These are phyloP conservation scores for Monopterus albus DNA, from an alignment of 2,113 vertebrate species.

Conservation along the genomic window DNA sequence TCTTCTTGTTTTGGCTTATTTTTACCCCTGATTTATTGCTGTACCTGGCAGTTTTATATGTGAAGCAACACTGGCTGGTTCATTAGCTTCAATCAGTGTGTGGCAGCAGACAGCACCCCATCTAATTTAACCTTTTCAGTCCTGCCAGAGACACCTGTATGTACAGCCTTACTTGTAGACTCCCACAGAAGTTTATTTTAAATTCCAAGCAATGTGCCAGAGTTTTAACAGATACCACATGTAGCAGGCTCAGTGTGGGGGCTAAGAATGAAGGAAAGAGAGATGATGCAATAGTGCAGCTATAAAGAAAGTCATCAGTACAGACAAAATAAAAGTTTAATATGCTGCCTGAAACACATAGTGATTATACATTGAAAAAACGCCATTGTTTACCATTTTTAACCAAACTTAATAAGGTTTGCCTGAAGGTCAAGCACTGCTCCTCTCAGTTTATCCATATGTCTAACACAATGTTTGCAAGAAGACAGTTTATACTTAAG, in stretches of 20 bases:
- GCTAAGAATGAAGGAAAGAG: neutral
- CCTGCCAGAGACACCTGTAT: neutral
- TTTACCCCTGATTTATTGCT: conserved; percentile 28
- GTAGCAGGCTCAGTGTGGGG: neutral
- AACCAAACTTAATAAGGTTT: too few species aligned
- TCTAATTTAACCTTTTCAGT: neutral
- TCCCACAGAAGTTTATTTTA: neutral
- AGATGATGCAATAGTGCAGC: neutral
- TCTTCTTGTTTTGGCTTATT: conserved; percentile 14
- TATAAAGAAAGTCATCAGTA: too few species aligned
- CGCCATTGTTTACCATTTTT: too few species aligned
- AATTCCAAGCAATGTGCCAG: neutral
- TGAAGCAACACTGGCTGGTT: neutral
- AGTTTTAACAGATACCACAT: neutral
- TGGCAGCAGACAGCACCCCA: neutral
- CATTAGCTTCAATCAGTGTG: conserved; percentile 11
- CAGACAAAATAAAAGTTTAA: too few species aligned
- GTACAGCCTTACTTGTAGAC: neutral
- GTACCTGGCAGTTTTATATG: neutral
- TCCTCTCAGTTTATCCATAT: too few species aligned
- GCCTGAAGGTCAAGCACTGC: too few species aligned
- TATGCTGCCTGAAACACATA: too few species aligned
- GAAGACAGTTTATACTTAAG: neutral
- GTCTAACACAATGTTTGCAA: too few species aligned
- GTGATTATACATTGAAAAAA: too few species aligned